Percentiles rank a stretch among this genome's conserved stretches.
Conservation (phyloP, 2,113 vertebrate genomes). For the Boleophthalmus pectinirostris region DNA sequence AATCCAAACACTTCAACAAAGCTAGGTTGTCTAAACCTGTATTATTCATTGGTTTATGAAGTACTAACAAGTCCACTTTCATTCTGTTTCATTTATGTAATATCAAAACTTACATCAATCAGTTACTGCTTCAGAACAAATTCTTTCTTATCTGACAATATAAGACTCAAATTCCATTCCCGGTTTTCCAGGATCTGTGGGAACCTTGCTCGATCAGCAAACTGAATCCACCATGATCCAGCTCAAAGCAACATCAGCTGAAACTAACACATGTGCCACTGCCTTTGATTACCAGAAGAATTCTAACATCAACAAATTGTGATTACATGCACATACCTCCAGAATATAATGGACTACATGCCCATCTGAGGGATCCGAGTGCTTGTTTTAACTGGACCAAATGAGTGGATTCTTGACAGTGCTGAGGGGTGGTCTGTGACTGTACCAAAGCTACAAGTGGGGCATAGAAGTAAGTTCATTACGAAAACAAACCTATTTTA, state of each 20-base stretch:
- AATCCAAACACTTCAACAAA: too few species aligned
- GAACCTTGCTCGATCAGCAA: conserved; percentile 4
- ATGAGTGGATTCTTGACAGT: conserved; percentile 11
- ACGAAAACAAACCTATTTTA: conserved; percentile 46
- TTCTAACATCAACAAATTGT: neutral
- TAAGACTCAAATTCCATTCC: neutral
- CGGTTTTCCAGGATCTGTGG: neutral
- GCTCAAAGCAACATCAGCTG: neutral
- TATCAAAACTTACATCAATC: neutral
- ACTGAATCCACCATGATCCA: conserved; percentile 9
- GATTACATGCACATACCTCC: neutral
- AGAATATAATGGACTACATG: conserved; percentile 5
- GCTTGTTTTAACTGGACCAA: conserved; percentile 6
- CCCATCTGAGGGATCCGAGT: neutral
- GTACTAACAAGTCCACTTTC: neutral
- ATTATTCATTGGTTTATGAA: too few species aligned
- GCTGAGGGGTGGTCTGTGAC: conserved; percentile 2
- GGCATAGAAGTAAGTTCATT: conserved; percentile 23
- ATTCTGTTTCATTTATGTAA: neutral
- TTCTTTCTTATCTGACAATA: neutral
- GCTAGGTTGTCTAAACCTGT: too few species aligned
- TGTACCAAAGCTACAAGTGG: neutral
- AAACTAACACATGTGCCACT: conserved; percentile 10
- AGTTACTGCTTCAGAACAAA: neutral
- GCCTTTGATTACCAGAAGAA: neutral